Evolutionary conservation across 2,797 vertebrate genomes (phyloP).

Genomic region (Sebastiscus albofasciatus): DNA sequence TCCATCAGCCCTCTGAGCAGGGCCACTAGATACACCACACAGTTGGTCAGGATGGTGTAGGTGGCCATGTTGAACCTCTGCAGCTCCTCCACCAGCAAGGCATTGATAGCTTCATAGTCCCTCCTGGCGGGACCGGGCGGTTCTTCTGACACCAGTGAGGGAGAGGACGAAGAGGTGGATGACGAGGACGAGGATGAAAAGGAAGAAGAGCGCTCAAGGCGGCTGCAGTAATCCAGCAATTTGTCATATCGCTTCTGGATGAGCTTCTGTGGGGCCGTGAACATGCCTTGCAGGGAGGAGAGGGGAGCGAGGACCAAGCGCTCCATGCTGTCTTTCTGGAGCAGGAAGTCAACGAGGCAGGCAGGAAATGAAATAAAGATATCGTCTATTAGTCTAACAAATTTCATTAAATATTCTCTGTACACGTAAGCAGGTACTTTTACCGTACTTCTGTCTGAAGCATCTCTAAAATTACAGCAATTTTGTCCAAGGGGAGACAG

Average conservation of each 20-base stretch:
- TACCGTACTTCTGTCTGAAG: neutral
- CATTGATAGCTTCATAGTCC: slow-evolving; percentile 95
- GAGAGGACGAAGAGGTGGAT: slow-evolving; percentile 43
- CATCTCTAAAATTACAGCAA: neutral
- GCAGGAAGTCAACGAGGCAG: neutral
- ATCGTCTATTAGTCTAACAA: neutral
- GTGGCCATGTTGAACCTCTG: slow-evolving; percentile 90
- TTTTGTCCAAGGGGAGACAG: neutral
- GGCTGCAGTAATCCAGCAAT: slow-evolving; percentile 92
- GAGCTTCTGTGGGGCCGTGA: slow-evolving; percentile 94
- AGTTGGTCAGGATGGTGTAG: slow-evolving; percentile 86
- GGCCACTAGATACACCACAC: slow-evolving; percentile 83
- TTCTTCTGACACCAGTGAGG: slow-evolving; percentile 74
- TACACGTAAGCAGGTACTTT: neutral
- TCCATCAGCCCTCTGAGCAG: slow-evolving; percentile 84
- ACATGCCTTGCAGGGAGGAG: slow-evolving; percentile 88
- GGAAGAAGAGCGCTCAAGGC: slow-evolving; percentile 84
- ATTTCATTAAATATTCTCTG: neutral
- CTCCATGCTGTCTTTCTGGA: slow-evolving; percentile 86
- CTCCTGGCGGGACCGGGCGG: slow-evolving; percentile 84
- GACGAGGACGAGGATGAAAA: slow-evolving; percentile 68
- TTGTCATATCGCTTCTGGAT: slow-evolving; percentile 99
- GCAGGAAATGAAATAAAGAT: neutral
- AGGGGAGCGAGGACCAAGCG: slow-evolving; percentile 87
- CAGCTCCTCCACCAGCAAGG: slow-evolving; percentile 93